Evolutionary conservation across 1,140 invertebrate species (phyloP), one percentile per base, ranked within the genome.

Genomic region (Choristoneura fumiferana): DNA sequence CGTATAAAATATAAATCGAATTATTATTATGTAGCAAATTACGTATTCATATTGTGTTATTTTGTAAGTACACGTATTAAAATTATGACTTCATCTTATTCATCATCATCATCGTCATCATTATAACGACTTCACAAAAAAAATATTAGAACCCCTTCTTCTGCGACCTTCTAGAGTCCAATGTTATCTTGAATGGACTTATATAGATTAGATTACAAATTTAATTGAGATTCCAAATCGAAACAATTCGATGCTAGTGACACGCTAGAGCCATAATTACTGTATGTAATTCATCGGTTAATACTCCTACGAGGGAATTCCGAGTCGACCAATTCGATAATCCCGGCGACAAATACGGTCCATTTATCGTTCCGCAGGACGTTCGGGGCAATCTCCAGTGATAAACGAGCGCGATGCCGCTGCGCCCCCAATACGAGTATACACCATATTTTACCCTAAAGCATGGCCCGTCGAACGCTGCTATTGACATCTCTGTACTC

Each of bases 331-430:
- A 52, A 57, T 58, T 57, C 58, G 58, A 65, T 65, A 58, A 65
- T 65, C 45, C 54, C 34, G 52, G 57, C 58, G 54, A 58, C 58
- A 60, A 65, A 65, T 60, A 60, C 63, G 52, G 49, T 40, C 58
- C 49, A 61, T 65, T 65, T 65, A 58, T 65, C 63, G 58, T 59
- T 39, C 54, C 34, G 36, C 37, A 29, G 38, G 55, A 54, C 60
- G 55, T 56, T 17, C 37, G 39, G 38, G 49, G 45, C 63, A 55
- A 60, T 58, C 49, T 58, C 38, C 33, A 39, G 55, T 65, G 63
- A 65, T 65, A 65, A 56, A 65, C 40, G 53, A 54, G 22, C 43
- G 14, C 40, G 13, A 52, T 62, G 40, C 52, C 43, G 43, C 43
- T 12, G 43, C 18, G 43, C 35, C 59, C 29, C 57, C 58, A n/a